Conservation (phyloP, 2,888 invertebrate genomes). For the Drosophila mulleri region DNA sequence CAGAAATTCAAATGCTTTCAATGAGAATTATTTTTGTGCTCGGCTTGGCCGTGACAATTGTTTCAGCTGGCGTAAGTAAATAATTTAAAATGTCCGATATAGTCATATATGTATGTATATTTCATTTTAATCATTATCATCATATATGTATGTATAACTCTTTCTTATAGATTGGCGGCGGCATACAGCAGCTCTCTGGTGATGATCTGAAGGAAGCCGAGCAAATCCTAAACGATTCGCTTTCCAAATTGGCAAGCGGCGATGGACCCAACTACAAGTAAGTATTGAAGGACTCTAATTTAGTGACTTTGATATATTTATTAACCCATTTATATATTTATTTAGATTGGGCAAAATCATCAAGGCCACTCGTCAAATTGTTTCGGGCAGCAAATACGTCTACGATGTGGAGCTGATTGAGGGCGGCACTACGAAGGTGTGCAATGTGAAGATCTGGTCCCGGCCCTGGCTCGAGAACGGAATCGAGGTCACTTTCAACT, state of each 20-base stretch:
- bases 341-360: conserved; percentile 60
- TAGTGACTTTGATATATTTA: background rate
- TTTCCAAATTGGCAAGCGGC: conserved; percentile 3
- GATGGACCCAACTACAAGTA: conserved; percentile 35
- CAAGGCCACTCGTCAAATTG: conserved; percentile 61
- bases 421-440: conserved; percentile 22
- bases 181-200: background rate
- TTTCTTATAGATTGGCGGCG: background rate
- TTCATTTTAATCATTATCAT: too few relatives aligned
- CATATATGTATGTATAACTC: background rate
- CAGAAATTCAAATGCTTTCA: conserved; percentile 43
- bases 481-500: conserved; percentile 57
- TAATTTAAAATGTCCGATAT: too few relatives aligned
- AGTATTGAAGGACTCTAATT: background rate
- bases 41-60: conserved; percentile 38
- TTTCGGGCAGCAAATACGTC: conserved; percentile 43
- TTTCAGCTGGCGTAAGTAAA: conserved; percentile 32
- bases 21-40: conserved; percentile 53
- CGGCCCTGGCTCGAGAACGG: conserved; percentile 61
- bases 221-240: background rate
- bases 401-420: conserved; percentile 57
- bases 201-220: background rate
- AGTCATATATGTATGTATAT: background rate
- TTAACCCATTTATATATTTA: background rate
- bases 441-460: conserved; percentile 40